Conservation (phyloP, 2,888 invertebrate species). For the Campoplex nolae region DNA sequence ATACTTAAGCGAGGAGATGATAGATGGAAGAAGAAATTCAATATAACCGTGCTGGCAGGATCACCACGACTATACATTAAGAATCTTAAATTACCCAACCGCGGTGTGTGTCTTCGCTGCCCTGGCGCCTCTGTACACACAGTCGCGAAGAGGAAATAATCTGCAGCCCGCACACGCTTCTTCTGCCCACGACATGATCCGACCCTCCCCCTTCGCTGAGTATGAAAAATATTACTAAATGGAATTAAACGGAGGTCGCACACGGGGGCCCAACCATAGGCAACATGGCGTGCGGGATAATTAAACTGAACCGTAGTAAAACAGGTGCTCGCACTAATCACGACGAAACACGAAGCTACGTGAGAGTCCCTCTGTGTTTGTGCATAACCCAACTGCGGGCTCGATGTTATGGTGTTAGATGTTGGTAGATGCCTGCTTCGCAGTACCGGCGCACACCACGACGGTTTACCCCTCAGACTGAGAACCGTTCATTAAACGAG, state of each 20-base stretch:
- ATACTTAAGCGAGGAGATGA: background rate
- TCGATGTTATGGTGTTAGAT: background rate
- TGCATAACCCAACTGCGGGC: constrained; percentile 17
- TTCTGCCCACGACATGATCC: background rate
- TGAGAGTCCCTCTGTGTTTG: constrained; percentile 11
- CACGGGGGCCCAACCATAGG: constrained; percentile 13
- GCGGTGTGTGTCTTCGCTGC: background rate
- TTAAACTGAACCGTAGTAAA: constrained; percentile 65
- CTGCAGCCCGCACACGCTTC: background rate
- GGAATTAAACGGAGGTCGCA: constrained; percentile 48
- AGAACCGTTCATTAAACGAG: constrained; percentile 54
- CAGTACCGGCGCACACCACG: constrained; percentile 13
- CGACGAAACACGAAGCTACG: constrained; percentile 58
- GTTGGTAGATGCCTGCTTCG: constrained; percentile 16
- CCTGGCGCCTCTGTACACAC: background rate
- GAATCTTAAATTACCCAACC: constrained; percentile 5
- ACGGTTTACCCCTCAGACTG: background rate
- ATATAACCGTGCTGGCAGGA: background rate
- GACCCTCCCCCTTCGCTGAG: background rate
- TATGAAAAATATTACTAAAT: constrained; percentile 59
- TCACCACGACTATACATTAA: background rate
- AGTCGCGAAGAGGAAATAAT: constrained; percentile 12
- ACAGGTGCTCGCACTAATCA: constrained; percentile 68
- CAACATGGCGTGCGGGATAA: constrained; percentile 58
- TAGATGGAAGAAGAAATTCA: constrained; percentile 13